These are phyloP conservation scores for human (Homo sapiens) DNA, from an alignment of 2,113 vertebrate species.

Conservation along the genomic window DNA sequence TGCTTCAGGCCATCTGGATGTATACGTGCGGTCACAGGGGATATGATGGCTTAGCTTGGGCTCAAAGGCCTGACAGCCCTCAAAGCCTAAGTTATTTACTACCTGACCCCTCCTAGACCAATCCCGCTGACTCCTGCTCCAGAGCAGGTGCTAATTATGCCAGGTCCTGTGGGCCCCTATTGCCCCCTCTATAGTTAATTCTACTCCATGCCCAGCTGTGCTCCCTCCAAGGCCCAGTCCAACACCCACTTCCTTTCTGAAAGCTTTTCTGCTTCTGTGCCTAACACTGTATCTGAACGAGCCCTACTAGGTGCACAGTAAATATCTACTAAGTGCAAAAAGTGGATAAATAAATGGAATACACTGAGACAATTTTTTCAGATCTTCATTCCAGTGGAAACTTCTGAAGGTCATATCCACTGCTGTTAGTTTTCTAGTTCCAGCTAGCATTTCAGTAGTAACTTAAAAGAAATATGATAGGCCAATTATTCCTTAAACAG, in stretches of 20 bases:
- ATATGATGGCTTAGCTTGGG: too few relatives aligned
- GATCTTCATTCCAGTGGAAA: not conserved
- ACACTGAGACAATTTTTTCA: not conserved
- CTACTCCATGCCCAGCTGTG: accelerated
- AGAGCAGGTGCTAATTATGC: accelerated
- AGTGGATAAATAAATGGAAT: not conserved
- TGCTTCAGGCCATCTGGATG: too few relatives aligned
- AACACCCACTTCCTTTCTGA: not conserved
- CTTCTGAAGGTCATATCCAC: not conserved
- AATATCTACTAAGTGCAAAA: not conserved
- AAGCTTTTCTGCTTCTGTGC: too few relatives aligned
- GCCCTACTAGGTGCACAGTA: not conserved
- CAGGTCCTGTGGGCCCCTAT: accelerated
- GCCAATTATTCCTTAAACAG: not conserved
- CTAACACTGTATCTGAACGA: not conserved
- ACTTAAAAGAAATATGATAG: not conserved
- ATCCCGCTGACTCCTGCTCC: not conserved
- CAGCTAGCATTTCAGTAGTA: not conserved
- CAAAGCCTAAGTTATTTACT: not conserved
- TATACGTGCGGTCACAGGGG: too few relatives aligned
- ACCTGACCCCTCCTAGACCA: not conserved
- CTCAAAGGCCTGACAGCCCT: too few relatives aligned
- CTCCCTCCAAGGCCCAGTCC: accelerated
- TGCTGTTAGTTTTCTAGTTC: not conserved
- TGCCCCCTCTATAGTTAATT: too few relatives aligned